Conservation (phyloP, 2,113 vertebrate genomes). For the Oncorhynchus mykiss region DNA sequence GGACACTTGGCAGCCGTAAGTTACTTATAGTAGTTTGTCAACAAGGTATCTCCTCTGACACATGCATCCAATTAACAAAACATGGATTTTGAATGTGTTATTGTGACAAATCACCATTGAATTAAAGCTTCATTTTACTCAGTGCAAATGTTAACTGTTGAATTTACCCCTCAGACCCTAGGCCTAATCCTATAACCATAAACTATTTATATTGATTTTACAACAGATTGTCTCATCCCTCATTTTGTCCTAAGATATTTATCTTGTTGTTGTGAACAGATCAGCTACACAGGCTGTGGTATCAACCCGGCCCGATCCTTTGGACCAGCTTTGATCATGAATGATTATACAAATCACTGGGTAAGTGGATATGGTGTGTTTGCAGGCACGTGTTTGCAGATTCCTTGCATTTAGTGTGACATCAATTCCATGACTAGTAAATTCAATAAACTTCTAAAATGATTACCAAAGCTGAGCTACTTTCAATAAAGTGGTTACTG, state of each 20-base stretch:
- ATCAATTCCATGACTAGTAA: conserved; percentile 33
- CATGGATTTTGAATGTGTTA: too few relatives aligned
- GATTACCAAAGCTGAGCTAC: background rate
- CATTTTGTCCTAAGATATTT: background rate
- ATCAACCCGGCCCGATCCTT: conserved; percentile 87
- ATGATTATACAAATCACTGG: conserved; percentile 83
- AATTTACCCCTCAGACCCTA: too few relatives aligned
- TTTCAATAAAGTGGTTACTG: conserved; percentile 58
- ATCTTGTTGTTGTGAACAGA: conserved; percentile 62
- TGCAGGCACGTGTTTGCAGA: background rate
- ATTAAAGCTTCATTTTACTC: too few relatives aligned
- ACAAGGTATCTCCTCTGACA: background rate
- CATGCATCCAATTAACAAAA: background rate
- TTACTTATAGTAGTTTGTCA: background rate
- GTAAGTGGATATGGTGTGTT: conserved; percentile 49
- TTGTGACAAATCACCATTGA: too few relatives aligned
- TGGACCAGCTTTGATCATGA: conserved; percentile 75
- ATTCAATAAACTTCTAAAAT: conserved; percentile 25
- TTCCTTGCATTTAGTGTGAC: conserved; percentile 23
- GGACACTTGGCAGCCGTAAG: conserved; percentile 83
- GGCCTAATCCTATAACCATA: too few relatives aligned
- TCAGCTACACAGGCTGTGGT: conserved; percentile 83
- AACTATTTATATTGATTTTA: background rate
- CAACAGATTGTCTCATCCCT: background rate
- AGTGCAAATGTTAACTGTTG: too few relatives aligned